These are phyloP conservation scores for Stigmatopora argus DNA, from an alignment of 2,113 vertebrate species.

Conservation along the genomic window DNA sequence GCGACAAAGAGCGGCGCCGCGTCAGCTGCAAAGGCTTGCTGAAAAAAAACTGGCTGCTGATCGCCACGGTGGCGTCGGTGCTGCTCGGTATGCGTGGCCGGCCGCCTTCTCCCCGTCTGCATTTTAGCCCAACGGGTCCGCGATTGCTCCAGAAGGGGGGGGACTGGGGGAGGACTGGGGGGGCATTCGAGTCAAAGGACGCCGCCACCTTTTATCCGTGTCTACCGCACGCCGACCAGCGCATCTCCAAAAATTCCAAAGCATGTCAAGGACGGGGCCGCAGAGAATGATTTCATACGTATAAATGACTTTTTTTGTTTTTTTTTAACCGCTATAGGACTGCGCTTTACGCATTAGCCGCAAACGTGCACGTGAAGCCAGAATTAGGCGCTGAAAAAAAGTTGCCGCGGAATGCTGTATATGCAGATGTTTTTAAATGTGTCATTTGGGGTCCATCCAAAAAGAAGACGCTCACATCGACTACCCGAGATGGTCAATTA, in stretches of 20 bases:
- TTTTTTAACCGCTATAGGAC: too few species aligned
- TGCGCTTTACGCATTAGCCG: too few species aligned
- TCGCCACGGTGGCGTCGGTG: slow-evolving; percentile 81
- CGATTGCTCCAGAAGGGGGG: background rate
- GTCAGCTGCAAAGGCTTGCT: slow-evolving; percentile 70
- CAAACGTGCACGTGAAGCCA: too few species aligned
- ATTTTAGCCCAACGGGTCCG: background rate
- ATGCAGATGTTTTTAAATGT: too few species aligned
- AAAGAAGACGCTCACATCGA: too few species aligned
- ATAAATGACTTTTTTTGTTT: too few species aligned
- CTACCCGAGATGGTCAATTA: too few species aligned
- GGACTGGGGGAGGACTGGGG: background rate
- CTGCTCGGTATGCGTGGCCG: slow-evolving; percentile 75
- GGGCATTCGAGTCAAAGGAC: too few species aligned
- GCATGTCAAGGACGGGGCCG: background rate
- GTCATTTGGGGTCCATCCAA: too few species aligned
- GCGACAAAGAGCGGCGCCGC: slow-evolving; percentile 65
- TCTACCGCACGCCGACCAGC: background rate
- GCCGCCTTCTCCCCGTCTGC: background rate
- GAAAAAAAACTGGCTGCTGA: slow-evolving; percentile 84
- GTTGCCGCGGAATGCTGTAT: too few species aligned
- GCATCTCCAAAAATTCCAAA: background rate
- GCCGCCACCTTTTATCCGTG: background rate
- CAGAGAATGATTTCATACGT: too few species aligned
- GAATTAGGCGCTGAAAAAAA: too few species aligned